Base-by-base conservation (phyloP, 2,113 vertebrate species). In the Oophaga pumilio region DNA sequence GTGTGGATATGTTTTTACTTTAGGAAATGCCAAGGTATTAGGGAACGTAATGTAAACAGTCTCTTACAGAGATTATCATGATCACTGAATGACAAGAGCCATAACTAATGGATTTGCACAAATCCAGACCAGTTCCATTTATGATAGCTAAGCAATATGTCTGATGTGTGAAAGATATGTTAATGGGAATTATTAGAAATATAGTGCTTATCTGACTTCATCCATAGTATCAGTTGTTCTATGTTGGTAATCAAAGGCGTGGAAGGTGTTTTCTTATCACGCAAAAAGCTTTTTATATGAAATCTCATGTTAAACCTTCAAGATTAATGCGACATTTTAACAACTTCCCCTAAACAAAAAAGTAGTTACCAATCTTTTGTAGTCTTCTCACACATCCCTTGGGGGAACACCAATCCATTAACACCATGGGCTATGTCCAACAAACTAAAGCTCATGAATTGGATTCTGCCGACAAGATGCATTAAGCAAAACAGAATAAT, bases 271-370 rank as follows among this genome's bases (percentile, higher is more conserved):
- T 81, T 59, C 20, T 86, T 87, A 69, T 79, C 52, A 66, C 85
- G 80, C 91, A 90, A 89, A 89, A 49, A 73, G 69, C 69, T 43
- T 89, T 56, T 82, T 49, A 81, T 88, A 20, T 49, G 87, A 77
- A 78, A 24, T 82, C 82, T 89, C 86, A 82, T 82, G 90, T 88
- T 80, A 89, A 82, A 79, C 80, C 81, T 82, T 59, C 89, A 87
- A 90, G 74, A 50, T 60, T 84, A 12, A 90, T 92, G 89, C 59
- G 64, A 49, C 22, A 89, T 91, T 90, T 77, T 87, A 91, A 84
- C 10, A 81, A 64, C 28, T 84, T 43, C 18, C 60, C 77, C 91
- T 85, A 33, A 83, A 82, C 89, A 73, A 43, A 28, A 77, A 59
- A 89, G 91, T 84, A 73, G 12, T 86, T 77, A 77, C 71, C 73